Percentiles rank a stretch among this genome's conserved stretches.
Conservation (phyloP, 2,113 vertebrate species). For the Sapajus apella region DNA sequence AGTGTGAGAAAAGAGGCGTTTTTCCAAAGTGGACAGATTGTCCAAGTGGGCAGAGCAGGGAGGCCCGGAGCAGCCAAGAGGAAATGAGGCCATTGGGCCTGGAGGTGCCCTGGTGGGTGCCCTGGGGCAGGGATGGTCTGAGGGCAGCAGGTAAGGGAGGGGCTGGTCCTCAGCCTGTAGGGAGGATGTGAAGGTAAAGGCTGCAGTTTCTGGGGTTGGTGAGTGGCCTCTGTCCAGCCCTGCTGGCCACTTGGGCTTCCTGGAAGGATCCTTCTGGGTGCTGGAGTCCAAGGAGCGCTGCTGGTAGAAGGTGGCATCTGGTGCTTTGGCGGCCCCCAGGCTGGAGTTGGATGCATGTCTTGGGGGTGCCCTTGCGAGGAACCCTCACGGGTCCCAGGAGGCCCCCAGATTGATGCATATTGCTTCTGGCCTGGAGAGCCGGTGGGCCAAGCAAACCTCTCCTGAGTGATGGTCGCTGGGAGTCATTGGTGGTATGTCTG, state of each 20-base stretch:
- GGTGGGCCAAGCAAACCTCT: neutral
- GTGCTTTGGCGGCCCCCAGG: neutral
- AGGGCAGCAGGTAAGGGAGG: neutral
- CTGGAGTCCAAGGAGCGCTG: neutral
- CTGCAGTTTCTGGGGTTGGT: neutral
- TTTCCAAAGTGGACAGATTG: conserved; percentile 78
- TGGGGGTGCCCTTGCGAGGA: neutral
- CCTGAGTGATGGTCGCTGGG: neutral
- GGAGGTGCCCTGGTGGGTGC: neutral
- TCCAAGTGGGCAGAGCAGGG: conserved; percentile 68
- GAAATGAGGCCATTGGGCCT: conserved; percentile 71
- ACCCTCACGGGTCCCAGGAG: neutral
- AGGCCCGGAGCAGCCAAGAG: conserved; percentile 53
- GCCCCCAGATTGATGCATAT: neutral
- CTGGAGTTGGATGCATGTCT: neutral
- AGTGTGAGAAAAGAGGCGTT: conserved; percentile 55
- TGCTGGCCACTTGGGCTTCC: neutral
- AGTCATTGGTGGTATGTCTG: neutral
- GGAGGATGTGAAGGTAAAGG: neutral
- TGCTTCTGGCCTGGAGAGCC: neutral
- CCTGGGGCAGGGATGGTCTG: neutral
- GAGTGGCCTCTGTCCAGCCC: neutral
- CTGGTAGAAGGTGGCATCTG: neutral
- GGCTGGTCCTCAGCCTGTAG: neutral
- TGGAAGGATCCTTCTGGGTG: neutral